These are phyloP conservation scores for Turritopsis rubra DNA, from an alignment of 30 jellyfish, hydroid and myxozoan species.

Conservation along the genomic window DNA sequence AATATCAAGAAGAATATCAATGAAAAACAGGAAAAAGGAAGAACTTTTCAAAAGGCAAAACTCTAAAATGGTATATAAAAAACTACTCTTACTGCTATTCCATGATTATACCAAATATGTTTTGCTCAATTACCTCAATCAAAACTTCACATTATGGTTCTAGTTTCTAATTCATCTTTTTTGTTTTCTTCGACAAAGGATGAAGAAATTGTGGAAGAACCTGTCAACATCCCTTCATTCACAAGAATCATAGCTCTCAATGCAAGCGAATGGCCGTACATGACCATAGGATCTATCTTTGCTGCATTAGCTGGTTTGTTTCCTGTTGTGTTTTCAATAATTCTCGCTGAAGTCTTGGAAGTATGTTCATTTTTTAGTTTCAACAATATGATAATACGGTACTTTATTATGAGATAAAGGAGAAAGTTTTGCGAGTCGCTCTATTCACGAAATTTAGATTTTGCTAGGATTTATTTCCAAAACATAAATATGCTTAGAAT, in stretches of 20 bases:
- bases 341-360: slow-evolving; percentile 60
- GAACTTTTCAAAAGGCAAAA: not conserved
- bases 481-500: too few species aligned
- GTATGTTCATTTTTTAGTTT: slow-evolving; percentile 15
- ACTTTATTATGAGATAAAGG: too few species aligned
- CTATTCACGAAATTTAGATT: too few species aligned
- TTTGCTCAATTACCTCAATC: not conserved
- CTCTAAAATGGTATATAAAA: not conserved
- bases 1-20: slow-evolving; percentile 5
- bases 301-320: slow-evolving; percentile 59
- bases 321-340: slow-evolving; percentile 64
- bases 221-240: slow-evolving; percentile 52
- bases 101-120: not conserved
- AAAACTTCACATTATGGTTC: not conserved
- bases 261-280: slow-evolving; percentile 68
- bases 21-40: not conserved
- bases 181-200: not conserved
- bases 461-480: too few species aligned
- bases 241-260: slow-evolving; percentile 51
- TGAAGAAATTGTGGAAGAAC: slow-evolving; percentile 51
- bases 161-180: not conserved
- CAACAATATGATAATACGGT: not conserved
- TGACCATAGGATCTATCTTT: slow-evolving; percentile 44
- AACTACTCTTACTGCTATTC: not conserved
- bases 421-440: too few species aligned